Percentiles rank a stretch among this genome's conserved stretches.
Conservation (phyloP, 2,797 vertebrate species). For the Myripristis jacobus region DNA sequence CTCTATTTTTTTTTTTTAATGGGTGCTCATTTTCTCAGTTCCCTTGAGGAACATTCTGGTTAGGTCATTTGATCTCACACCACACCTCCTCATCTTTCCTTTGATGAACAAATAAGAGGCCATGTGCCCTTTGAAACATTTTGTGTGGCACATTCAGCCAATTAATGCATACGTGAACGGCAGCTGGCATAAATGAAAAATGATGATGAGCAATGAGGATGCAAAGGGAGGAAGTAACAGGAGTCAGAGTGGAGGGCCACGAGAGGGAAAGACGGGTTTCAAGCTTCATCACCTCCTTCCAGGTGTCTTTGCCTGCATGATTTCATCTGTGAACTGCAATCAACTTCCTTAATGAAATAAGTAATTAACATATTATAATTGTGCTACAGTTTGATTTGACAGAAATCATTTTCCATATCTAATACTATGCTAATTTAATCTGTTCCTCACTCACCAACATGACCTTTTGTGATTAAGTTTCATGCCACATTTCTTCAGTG, state of each 20-base stretch:
- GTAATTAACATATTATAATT: slow-evolving; percentile 99
- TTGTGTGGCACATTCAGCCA: slow-evolving; percentile 66
- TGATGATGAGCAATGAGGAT: slow-evolving; percentile 56
- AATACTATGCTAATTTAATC: slow-evolving; percentile 99
- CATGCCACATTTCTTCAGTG: slow-evolving; percentile 86
- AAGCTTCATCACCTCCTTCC: slow-evolving; percentile 87
- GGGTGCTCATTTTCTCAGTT: slow-evolving; percentile 22
- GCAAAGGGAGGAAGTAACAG: slow-evolving; percentile 19
- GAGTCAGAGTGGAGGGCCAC: slow-evolving; percentile 32
- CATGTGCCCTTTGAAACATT: slow-evolving; percentile 64
- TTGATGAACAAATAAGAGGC: slow-evolving; percentile 73
- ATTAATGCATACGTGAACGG: slow-evolving; percentile 73
- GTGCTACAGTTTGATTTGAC: slow-evolving; percentile 97
- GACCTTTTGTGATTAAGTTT: slow-evolving; percentile 99
- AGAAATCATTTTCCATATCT: slow-evolving; percentile 99
- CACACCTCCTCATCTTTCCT: slow-evolving; percentile 68
- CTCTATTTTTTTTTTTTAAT: slow-evolving; percentile 44
- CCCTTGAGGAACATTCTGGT: slow-evolving; percentile 56
- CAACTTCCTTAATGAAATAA: slow-evolving; percentile 98
- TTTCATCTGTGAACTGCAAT: slow-evolving; percentile 96
- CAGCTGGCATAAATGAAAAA: slow-evolving; percentile 63
- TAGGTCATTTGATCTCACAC: slow-evolving; percentile 61
- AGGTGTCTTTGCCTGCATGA: slow-evolving; percentile 91
- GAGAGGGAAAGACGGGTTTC: slow-evolving; percentile 63
- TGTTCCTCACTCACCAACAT: slow-evolving; percentile 92